Evolutionary conservation across 35 echinoderm and acorn worm genomes (phyloP).

Genomic region (Holothuria glaberrima): DNA sequence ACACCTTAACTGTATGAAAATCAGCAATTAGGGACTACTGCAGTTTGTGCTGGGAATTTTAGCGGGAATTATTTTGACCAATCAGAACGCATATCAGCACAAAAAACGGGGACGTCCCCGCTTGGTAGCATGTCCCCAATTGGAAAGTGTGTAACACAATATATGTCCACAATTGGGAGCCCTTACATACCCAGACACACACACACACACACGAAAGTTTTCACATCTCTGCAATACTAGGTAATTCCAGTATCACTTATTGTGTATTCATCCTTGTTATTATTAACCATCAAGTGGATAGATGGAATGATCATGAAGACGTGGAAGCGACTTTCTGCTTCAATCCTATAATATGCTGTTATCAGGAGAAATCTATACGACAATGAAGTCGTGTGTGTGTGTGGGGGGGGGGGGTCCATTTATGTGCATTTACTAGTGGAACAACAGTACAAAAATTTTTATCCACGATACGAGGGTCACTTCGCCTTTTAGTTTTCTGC

Average conservation of each 20-base stretch:
- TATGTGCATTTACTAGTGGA: too few species aligned
- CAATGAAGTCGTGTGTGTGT: neutral
- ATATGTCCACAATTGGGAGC: neutral
- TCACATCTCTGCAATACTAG: slow-evolving; percentile 14
- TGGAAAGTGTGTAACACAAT: slow-evolving; percentile 1
- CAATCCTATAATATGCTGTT: neutral
- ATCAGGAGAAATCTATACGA: slow-evolving; percentile 21
- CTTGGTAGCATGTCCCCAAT: neutral
- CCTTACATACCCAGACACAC: neutral
- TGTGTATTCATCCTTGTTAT: neutral
- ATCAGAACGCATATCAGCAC: neutral
- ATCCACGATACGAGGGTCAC: too few species aligned
- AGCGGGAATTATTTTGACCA: neutral
- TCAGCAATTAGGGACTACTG: neutral
- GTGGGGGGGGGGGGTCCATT: too few species aligned
- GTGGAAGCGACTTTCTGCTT: slow-evolving; percentile 4
- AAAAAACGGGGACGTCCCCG: slow-evolving; percentile 10
- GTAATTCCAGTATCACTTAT: slow-evolving; percentile 1
- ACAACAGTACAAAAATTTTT: too few species aligned
- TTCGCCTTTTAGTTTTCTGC: too few species aligned
- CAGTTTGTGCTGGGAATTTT: neutral
- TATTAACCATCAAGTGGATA: neutral
- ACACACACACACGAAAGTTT: slow-evolving; percentile 5
- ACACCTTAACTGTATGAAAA: neutral
- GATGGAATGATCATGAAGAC: neutral